phyloP scores from a whole-genome alignment of 2,797 vertebrate species.

The Ambastaia sidthimunki region DNA sequence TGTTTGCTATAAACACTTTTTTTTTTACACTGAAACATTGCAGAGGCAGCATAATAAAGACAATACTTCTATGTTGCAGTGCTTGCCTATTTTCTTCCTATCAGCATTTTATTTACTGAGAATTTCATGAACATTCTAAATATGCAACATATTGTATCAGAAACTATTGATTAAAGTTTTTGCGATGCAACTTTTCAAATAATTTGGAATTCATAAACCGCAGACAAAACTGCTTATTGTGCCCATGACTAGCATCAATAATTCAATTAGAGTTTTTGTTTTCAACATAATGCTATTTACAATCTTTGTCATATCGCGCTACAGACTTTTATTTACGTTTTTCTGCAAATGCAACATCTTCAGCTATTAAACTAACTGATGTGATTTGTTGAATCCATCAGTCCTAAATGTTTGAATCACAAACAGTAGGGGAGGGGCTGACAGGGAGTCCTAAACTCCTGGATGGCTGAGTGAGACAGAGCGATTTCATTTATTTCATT shows the following conservation, averaged over 20 bases:
- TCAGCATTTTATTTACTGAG: slow-evolving; percentile 32
- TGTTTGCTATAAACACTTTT: no score
- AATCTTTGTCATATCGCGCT: slow-evolving; percentile 65
- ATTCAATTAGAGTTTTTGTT: slow-evolving; percentile 66
- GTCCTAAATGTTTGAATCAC: slow-evolving; percentile 59
- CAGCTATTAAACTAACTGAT: slow-evolving; percentile 70
- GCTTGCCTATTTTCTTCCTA: neutral
- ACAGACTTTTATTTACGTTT: slow-evolving; percentile 55
- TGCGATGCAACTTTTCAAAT: slow-evolving; percentile 37
- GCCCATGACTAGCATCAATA: slow-evolving; percentile 35
- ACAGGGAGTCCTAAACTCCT: slow-evolving; percentile 20
- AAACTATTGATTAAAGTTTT: slow-evolving; percentile 35
- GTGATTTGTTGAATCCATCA: slow-evolving; percentile 55
- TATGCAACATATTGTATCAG: slow-evolving; percentile 45
- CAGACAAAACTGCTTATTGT: slow-evolving; percentile 10
- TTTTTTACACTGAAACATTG: no score
- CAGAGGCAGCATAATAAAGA: slow-evolving; percentile 4
- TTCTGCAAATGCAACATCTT: slow-evolving; percentile 56
- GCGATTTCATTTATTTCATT: slow-evolving; percentile 84
- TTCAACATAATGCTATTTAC: slow-evolving; percentile 64
- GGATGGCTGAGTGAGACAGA: slow-evolving; percentile 70
- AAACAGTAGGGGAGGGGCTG: slow-evolving; percentile 37
- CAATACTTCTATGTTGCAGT: neutral
- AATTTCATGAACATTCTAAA: slow-evolving; percentile 37
- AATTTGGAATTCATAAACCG: slow-evolving; percentile 30